Evolutionary conservation across 2,113 vertebrate genomes (phyloP), one percentile per base, ranked within the genome.

Genomic region (Terrapene triunguis): DNA sequence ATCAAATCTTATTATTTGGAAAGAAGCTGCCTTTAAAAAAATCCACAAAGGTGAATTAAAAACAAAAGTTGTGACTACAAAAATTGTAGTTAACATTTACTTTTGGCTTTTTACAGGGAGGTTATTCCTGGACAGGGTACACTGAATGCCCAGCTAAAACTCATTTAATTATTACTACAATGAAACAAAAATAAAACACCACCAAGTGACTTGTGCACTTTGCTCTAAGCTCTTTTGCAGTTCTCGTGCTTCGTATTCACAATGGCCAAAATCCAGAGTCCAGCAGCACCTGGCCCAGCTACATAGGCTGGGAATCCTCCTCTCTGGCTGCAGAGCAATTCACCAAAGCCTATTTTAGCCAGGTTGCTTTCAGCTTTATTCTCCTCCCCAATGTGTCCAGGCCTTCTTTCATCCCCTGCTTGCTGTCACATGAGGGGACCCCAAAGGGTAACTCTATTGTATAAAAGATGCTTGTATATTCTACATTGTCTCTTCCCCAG

Each of bases 1-100:
- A 83, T 80, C 85, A 88, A 82, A 85, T 32, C 79, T 92, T 44
- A 27, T 44, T 96, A 42, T 89, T 94, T 47, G n/a, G 69, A 92
- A 94, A 87, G 10, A 80, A 38, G 14, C 11, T 32, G 4, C 3
- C 79, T 82, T 93, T 88, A 85, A 81, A 90, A 93, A 93, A 76
- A 59, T 62, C 44, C 10, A 79, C 32, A 38, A 88, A 92, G 38
- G 1, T 84, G 93, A 89, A 72, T 27, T 44, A 22, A 55, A 51
- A 83, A 94, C 50, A 53, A 59, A 88, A 95, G 9, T 7, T 42
- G 54, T 59, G 72, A n/a, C n/a, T n/a, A n/a, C n/a, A n/a, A n/a
- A n/a, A 82, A 90, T 93, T 90, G 3, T 55, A 87, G 32, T 80
- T 87, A 93, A 89, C 2, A 3, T 93, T 88, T 82, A 19, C 80